Evolutionary conservation across 2,888 invertebrate species (phyloP).

Genomic region (Matsumyia berberina): DNA sequence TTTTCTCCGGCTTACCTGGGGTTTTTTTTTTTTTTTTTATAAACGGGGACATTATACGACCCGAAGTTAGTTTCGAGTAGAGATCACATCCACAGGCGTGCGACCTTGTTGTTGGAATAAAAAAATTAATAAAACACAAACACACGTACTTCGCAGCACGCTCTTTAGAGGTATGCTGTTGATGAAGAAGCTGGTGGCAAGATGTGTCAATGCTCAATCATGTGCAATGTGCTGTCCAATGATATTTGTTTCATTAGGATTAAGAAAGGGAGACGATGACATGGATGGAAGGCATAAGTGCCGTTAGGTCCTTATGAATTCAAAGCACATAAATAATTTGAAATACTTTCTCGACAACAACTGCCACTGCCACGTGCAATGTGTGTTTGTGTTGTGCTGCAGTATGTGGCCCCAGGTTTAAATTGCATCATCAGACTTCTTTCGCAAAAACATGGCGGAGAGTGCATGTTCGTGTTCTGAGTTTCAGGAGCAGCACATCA

Average conservation of each 20-base stretch:
- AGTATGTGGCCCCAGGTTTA: slow-evolving; percentile 36
- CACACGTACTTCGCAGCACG: slow-evolving; percentile 26
- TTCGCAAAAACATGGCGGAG: neutral
- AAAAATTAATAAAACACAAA: slow-evolving; percentile 51
- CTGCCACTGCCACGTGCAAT: slow-evolving; percentile 41
- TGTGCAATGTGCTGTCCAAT: slow-evolving; percentile 61
- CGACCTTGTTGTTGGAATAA: slow-evolving; percentile 35
- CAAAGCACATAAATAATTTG: slow-evolving; percentile 69
- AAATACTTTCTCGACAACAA: slow-evolving; percentile 60
- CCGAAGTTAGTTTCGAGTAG: slow-evolving; percentile 44
- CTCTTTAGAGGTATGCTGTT: neutral
- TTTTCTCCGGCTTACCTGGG: slow-evolving; percentile 20
- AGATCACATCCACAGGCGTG: slow-evolving; percentile 32
- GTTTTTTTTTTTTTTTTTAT: slow-evolving; percentile 18
- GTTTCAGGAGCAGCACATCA: slow-evolving; percentile 37
- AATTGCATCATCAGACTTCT: slow-evolving; percentile 53
- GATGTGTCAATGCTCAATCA: slow-evolving; percentile 64
- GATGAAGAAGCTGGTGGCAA: slow-evolving; percentile 10
- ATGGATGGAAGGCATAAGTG: slow-evolving; percentile 30
- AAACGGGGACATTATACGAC: slow-evolving; percentile 16
- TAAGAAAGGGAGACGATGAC: slow-evolving; percentile 4
- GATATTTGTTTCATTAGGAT: slow-evolving; percentile 48
- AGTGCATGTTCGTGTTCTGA: slow-evolving; percentile 34
- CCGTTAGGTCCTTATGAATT: slow-evolving; percentile 56
- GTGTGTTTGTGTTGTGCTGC: slow-evolving; percentile 31